Evolutionary conservation across 2,113 vertebrate genomes (phyloP), one percentile per base, ranked within the genome.

Genomic region (Ascaphus truei): DNA sequence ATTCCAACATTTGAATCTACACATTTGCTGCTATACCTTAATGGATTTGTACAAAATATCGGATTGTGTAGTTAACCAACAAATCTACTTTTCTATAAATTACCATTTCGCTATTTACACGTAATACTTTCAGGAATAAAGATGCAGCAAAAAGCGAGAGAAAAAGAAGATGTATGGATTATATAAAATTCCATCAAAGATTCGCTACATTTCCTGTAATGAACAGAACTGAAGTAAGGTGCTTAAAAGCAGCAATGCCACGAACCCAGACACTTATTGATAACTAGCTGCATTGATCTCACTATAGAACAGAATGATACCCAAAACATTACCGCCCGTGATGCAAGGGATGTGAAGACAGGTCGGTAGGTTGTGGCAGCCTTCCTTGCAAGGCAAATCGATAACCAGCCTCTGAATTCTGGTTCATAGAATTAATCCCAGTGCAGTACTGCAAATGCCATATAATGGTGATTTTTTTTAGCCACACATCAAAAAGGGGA

Each of bases 1-100:
- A 81, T 78, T 75, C 77, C 79, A 81, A 86, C 77, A 86, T 80
- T 83, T 75, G 81, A 81, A 76, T 86, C 82, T 76, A 80, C 80
- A 85, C 76, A 82, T 83, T 85, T 84, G 79, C 61, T 64, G 73
- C 71, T 74, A 77, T 62, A 73, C 33, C 23, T 31, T 75, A 75
- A 72, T 72, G 55, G 45, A 39, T 31, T 82, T 78, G 77, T 79
- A 67, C 65, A 87, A 82, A 86, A 86, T 55, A 57, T 72, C 67
- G 59, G 71, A 72, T 72, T 72, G 63, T 80, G 68, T 74, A 81
- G 72, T 73, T 75, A 80, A 78, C 78, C 55, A 77, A 73, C 79
- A 16, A 18, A 50, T 25, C 41, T 41, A 39, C 79, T 55, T 81
- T 68, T 76, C 62, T 78, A 75, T 84, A 81, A 83, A 73, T 83